Conservation (phyloP, 2,888 invertebrate genomes). For the Pandemis cinnamomeana region DNA sequence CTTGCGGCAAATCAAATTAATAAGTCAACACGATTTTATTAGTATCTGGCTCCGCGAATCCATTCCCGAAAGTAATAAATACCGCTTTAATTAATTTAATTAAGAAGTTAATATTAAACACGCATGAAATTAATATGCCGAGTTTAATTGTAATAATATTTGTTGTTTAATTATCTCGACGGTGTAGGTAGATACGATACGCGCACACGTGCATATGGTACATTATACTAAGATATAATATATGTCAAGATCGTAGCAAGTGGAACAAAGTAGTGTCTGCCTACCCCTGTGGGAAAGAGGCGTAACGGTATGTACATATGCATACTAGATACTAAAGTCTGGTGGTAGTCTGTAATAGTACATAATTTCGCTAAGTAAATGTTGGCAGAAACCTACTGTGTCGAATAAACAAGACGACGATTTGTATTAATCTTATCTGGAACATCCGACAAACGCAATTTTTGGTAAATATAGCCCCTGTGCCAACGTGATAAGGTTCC, state of each 20-base stretch:
- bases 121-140: conserved; percentile 7
- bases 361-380: conserved; percentile 15
- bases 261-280: too few species aligned
- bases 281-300: too few species aligned
- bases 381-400: conserved; percentile 10
- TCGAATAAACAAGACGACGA: conserved; percentile 13
- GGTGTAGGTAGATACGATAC: not conserved
- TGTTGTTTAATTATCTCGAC: not conserved
- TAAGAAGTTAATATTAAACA: conserved; percentile 22
- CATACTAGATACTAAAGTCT: not conserved
- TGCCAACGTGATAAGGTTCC: not conserved
- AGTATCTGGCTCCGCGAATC: not conserved
- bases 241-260: too few species aligned
- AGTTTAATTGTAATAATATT: conserved; percentile 16
- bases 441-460: conserved; percentile 21
- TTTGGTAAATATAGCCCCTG: not conserved
- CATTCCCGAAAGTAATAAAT: conserved; percentile 14
- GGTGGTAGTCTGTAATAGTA: not conserved
- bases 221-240: too few species aligned
- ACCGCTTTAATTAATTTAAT: conserved; percentile 20
- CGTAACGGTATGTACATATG: too few species aligned
- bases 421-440: conserved; percentile 31
- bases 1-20: conserved; percentile 16
- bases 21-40: conserved; percentile 8
- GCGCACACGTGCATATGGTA: not conserved